Evolutionary conservation across 2,113 vertebrate species (phyloP).

Genomic region (Ctenodactylus gundi): DNA sequence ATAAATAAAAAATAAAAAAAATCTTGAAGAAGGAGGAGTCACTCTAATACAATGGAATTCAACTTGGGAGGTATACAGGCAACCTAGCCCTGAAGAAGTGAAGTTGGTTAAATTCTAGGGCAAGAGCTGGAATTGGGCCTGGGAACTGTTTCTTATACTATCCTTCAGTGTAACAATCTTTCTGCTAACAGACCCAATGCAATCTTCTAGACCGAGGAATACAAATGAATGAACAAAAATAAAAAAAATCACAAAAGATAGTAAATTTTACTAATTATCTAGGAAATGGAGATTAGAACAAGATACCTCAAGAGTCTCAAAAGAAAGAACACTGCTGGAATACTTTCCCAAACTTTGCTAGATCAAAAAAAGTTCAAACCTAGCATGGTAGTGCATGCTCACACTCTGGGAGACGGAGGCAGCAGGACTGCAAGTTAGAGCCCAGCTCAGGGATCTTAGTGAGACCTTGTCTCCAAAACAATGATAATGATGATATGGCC

Average conservation of each 20-base stretch:
- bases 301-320: constrained; percentile 15
- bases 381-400: background rate
- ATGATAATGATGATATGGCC: background rate
- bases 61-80: background rate
- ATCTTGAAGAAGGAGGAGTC: background rate
- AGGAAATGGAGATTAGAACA: constrained; percentile 34
- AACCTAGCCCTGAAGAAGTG: background rate
- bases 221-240: background rate
- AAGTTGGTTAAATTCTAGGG: background rate
- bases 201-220: background rate
- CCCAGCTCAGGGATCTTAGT: background rate
- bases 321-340: background rate
- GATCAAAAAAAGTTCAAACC: background rate
- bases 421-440: background rate
- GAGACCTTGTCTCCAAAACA: background rate
- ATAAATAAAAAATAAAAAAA: too few relatives aligned
- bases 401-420: background rate
- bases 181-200: background rate
- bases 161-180: background rate
- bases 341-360: constrained; percentile 14
- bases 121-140: background rate
- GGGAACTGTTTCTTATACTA: background rate
- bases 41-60: background rate
- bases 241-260: background rate
- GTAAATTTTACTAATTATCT: background rate